Base-by-base conservation (phyloP, 2,888 invertebrate species). In the Parnassius orleans region DNA sequence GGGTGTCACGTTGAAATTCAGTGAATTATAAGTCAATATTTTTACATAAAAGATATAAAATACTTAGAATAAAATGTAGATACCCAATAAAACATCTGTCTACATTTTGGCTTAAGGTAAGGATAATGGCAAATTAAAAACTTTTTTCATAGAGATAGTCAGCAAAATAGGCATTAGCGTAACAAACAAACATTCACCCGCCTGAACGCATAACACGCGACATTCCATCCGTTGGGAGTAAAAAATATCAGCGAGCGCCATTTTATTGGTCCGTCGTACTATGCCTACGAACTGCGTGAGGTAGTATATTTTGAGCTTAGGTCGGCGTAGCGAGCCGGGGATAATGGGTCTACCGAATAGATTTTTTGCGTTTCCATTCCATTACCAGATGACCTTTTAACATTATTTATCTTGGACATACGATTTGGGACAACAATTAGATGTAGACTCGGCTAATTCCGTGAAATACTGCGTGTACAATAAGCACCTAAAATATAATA, bases 251-350 rank as follows among this genome's bases (percentile, higher is more conserved):
- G 63, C 53, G 65, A 66, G 71, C 72, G 70, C 61, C 74, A 72
- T 76, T 78, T 79, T 74, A 76, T 68, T 65, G 60, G 61, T 60
- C 70, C 69, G 66, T 66, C 69, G 59, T 64, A 57, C 58, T 65
- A 69, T 69, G 72, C 69, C 71, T 73, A 74, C 73, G 77, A 76
- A 74, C 75, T 73, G 73, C 75, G 71, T 63, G 67, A 65, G 65
- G 71, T 69, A 72, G 75, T 75, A 75, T 76, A 74, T 77, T 78
- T 76, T 72, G 65, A 68, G 78, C 77, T 76, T 77, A 77, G 76
- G 77, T 79, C 75, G 75, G 77, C 76, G 70, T 66, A 65, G 71
- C 63, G 67, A 67, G 61, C 65, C 65, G 64, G 72, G 72, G 46
- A 73, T 77, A 81, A 80, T 77, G 74, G 78, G 65, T 59, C 71